phyloP scores from a whole-genome alignment of 2,797 vertebrate species.

The Esox lucius region DNA sequence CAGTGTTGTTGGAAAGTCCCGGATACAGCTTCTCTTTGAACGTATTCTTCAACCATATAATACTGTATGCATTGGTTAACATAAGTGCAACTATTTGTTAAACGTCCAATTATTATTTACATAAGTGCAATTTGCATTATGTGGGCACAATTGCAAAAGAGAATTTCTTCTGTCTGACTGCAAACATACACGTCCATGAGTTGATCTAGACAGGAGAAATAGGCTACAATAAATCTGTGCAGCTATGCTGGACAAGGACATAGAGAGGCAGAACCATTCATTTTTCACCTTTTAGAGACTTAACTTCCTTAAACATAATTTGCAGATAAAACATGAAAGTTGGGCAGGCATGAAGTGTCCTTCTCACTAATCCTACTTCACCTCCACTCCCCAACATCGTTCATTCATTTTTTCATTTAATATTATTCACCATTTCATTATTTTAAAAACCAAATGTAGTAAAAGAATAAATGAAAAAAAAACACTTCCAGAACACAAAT shows the following conservation, averaged over 20 bases:
- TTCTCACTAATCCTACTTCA: slow-evolving; percentile 61
- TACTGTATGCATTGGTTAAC: background rate
- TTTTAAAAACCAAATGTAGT: background rate
- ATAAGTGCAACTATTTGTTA: background rate
- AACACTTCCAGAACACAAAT: background rate
- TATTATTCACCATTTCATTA: background rate
- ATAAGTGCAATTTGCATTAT: no score
- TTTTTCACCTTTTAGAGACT: slow-evolving; percentile 35
- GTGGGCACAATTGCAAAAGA: no score
- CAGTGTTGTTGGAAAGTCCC: background rate
- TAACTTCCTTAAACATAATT: slow-evolving; percentile 51
- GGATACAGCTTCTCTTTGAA: background rate
- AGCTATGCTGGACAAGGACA: slow-evolving; percentile 6
- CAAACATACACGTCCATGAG: background rate
- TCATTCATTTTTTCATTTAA: slow-evolving; percentile 6
- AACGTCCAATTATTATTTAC: no score
- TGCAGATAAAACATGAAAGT: slow-evolving; percentile 58
- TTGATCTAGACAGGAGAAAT: background rate
- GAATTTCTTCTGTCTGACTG: no score
- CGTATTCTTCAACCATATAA: background rate
- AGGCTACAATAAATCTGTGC: background rate
- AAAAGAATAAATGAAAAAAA: background rate
- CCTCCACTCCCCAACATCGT: slow-evolving; percentile 47
- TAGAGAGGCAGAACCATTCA: background rate
- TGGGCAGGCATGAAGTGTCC: slow-evolving; percentile 41